phyloP scores from a whole-genome alignment of 2,797 vertebrate species.

The Craterocephalus amniculus region DNA sequence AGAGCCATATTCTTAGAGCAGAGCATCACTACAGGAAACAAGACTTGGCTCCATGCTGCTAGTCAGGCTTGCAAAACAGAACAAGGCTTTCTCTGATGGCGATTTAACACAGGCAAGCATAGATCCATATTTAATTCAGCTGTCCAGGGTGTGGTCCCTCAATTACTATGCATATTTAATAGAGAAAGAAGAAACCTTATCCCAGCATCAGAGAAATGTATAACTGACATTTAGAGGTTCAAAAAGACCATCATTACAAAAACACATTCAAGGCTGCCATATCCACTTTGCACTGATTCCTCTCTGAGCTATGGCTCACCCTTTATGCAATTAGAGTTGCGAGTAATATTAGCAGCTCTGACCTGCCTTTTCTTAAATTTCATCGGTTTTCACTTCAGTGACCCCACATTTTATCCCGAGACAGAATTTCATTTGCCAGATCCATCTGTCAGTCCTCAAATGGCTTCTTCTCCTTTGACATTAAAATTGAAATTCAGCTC shows the following conservation, averaged over 20 bases:
- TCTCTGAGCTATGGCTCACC: not conserved
- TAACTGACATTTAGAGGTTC: conserved; percentile 9
- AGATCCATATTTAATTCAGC: not conserved
- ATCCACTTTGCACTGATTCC: not conserved
- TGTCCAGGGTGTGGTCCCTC: not conserved
- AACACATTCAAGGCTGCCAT: conserved; percentile 4
- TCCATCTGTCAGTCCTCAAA: not conserved
- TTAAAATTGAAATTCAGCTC: not conserved
- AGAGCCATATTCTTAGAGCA: not conserved
- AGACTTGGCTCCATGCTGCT: not conserved
- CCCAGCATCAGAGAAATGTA: not conserved
- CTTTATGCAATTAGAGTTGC: conserved; percentile 14
- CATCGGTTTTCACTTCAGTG: conserved; percentile 14
- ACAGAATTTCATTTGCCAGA: not conserved
- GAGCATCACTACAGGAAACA: not conserved
- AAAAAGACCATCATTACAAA: conserved; percentile 9
- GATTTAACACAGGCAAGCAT: not conserved
- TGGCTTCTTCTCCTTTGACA: not conserved
- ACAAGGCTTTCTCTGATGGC: not conserved
- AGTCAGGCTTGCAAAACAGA: too few species aligned
- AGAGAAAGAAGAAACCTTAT: not conserved
- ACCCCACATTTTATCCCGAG: not conserved
- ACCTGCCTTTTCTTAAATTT: not conserved
- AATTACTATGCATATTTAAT: not conserved
- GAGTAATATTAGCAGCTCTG: conserved; percentile 2